Conservation (phyloP, 1,140 invertebrate species). For the Neodiprion pinetum region DNA sequence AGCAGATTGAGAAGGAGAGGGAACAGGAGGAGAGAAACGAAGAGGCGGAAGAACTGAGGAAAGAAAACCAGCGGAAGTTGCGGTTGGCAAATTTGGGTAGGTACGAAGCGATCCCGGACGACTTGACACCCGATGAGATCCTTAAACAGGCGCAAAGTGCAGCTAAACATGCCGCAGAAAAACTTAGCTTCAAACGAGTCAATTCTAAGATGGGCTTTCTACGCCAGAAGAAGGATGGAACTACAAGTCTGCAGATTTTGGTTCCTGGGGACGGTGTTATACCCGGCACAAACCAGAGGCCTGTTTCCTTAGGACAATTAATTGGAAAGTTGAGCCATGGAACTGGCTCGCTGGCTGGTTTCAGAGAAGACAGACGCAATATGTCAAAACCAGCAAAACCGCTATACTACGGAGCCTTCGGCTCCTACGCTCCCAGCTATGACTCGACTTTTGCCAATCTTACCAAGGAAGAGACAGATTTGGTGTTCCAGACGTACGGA, state of each 20-base stretch:
- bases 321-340: conserved; percentile 87
- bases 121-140: conserved; percentile 81
- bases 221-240: conserved; percentile 81
- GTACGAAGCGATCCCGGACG: conserved; percentile 83
- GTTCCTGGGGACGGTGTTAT: conserved; percentile 79
- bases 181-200: conserved; percentile 66
- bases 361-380: conserved; percentile 89
- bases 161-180: conserved; percentile 71
- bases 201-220: conserved; percentile 81
- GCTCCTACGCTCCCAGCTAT: conserved; percentile 93
- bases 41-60: conserved; percentile 59
- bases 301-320: conserved; percentile 81
- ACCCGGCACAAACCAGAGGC: conserved; percentile 74
- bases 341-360: conserved; percentile 72
- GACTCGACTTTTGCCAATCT: conserved; percentile 96
- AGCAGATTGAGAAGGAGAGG: conserved; percentile 61
- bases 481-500: conserved; percentile 91
- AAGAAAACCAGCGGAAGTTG: conserved; percentile 60
- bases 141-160: conserved; percentile 74
- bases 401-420: conserved; percentile 93
- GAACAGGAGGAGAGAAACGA: conserved; percentile 68
- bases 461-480: conserved; percentile 91
- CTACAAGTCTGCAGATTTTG: conserved; percentile 87
- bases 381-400: conserved; percentile 89
- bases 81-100: conserved; percentile 64